Conservation (phyloP, 1,140 invertebrate genomes). For the Tachypleus tridentatus region DNA sequence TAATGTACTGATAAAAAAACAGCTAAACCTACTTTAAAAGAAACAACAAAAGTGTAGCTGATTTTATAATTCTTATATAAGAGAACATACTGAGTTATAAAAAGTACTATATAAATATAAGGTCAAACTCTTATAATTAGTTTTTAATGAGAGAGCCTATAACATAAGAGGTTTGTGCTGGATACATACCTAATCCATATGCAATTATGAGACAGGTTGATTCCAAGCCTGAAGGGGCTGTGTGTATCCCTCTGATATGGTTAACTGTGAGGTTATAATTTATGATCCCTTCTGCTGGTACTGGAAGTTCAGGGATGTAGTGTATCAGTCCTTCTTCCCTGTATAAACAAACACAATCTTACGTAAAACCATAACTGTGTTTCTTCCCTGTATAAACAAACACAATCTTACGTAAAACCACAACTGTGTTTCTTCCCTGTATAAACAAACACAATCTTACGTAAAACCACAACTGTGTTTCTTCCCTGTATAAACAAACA, state of each 20-base stretch:
- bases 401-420: too few relatives aligned
- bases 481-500: too few relatives aligned
- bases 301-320: constrained; percentile 88
- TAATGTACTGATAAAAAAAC: constrained; percentile 5
- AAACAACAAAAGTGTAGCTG: constrained; percentile 4
- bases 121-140: neutral
- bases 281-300: constrained; percentile 76
- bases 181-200: constrained; percentile 63
- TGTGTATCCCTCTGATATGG: constrained; percentile 62
- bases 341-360: constrained; percentile 20
- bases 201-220: constrained; percentile 90
- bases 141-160: constrained; percentile 4
- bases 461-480: too few relatives aligned
- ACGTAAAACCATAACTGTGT: too few relatives aligned
- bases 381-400: too few relatives aligned
- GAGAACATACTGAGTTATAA: too few relatives aligned
- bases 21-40: too few relatives aligned
- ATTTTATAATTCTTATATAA: constrained; percentile 1
- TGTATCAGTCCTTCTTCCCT: constrained; percentile 89
- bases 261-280: constrained; percentile 90
- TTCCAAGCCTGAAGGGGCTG: constrained; percentile 84
- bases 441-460: too few relatives aligned
- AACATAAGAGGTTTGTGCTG: too few relatives aligned
- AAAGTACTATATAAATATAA: too few relatives aligned
- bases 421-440: too few relatives aligned